Percentiles rank a stretch among this genome's conserved stretches.
These are phyloP conservation scores for Brachionus manjavacas DNA, from an alignment of 1,140 invertebrate genomes.

Conservation along the genomic window DNA sequence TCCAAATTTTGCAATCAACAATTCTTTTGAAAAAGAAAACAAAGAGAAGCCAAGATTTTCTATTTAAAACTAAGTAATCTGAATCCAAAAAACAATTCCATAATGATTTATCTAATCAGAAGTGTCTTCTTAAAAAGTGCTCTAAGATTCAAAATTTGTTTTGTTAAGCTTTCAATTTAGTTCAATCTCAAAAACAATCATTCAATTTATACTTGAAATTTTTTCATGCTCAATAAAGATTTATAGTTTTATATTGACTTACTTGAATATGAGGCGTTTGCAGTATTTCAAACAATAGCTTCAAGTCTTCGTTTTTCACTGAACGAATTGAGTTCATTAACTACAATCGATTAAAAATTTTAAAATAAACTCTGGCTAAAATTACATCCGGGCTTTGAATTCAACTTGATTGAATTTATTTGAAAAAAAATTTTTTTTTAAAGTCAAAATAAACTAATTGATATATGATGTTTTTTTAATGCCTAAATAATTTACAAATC, in stretches of 20 bases:
- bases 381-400: neutral
- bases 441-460: neutral
- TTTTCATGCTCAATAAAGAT: neutral
- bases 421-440: neutral
- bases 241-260: neutral
- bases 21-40: neutral
- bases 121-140: constrained; percentile 6
- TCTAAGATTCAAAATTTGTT: neutral
- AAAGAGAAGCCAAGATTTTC: neutral
- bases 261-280: constrained; percentile 31
- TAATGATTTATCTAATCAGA: constrained; percentile 24
- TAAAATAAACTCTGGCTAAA: neutral
- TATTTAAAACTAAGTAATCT: neutral
- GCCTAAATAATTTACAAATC: too few relatives aligned
- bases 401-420: neutral
- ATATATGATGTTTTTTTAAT: neutral
- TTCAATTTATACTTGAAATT: neutral
- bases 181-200: neutral
- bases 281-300: neutral
- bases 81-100: neutral
- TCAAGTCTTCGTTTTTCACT: constrained; percentile 18
- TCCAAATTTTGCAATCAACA: neutral
- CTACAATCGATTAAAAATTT: neutral
- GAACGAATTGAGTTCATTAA: neutral
- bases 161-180: neutral